phyloP scores from a whole-genome alignment of 2,113 vertebrate species.

The Dicaeum eximium region DNA sequence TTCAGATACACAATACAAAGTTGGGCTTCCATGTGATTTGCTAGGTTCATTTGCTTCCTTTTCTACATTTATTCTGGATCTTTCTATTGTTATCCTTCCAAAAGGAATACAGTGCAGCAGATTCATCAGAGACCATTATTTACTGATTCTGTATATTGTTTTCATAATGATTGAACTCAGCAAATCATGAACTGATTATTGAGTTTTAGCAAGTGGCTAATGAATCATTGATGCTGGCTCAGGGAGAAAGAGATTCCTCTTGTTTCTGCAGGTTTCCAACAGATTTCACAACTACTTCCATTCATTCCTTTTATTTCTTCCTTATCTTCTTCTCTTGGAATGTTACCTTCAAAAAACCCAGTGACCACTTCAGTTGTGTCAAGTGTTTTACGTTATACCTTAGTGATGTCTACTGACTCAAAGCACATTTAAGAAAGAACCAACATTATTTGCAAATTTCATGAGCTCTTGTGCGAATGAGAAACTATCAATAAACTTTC shows the following conservation, averaged over 20 bases:
- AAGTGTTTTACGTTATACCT: neutral
- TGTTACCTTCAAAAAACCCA: neutral
- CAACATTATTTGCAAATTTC: neutral
- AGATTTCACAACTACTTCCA: neutral
- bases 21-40: neutral
- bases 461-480: neutral
- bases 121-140: constrained; percentile 63
- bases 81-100: constrained; percentile 34
- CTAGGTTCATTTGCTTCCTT: constrained; percentile 5
- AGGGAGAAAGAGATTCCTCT: constrained; percentile 26
- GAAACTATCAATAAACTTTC: neutral
- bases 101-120: constrained; percentile 2
- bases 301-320: neutral
- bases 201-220: constrained; percentile 62
- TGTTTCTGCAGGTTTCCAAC: constrained; percentile 25
- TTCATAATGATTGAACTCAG: constrained; percentile 56
- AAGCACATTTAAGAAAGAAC: neutral
- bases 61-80: constrained; percentile 20
- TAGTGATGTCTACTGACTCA: neutral
- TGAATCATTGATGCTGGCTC: constrained; percentile 61
- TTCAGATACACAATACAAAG: neutral
- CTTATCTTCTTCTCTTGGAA: neutral
- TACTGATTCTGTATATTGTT: constrained; percentile 62
- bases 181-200: constrained; percentile 57
- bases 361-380: neutral